Percentiles rank a stretch among this genome's conserved stretches.
Evolutionary conservation across 2,888 invertebrate species (phyloP).

Genomic region (Diarsia mendica): DNA sequence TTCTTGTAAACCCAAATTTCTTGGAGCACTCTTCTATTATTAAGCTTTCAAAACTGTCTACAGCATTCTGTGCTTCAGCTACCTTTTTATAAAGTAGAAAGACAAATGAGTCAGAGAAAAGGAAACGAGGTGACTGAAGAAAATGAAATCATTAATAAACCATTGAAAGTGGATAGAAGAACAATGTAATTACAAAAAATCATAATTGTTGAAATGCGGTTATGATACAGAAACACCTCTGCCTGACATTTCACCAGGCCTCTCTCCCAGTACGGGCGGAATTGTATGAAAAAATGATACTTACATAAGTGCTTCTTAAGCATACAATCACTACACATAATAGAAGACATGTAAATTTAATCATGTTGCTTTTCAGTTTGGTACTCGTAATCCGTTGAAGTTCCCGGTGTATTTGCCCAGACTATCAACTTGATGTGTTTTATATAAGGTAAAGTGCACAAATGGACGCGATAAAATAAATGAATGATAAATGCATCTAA

Average conservation of each 20-base stretch:
- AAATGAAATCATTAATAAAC: background rate
- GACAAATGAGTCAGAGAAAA: background rate
- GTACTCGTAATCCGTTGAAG: background rate
- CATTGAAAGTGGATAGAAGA: no score
- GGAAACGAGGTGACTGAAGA: background rate
- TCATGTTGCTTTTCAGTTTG: constrained; percentile 12
- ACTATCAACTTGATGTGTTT: background rate
- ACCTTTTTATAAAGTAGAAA: background rate
- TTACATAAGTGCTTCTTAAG: background rate
- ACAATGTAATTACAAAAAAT: background rate
- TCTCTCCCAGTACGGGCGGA: background rate
- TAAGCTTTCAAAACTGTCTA: background rate
- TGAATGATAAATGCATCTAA: background rate
- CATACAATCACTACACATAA: constrained; percentile 1
- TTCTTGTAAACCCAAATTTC: background rate
- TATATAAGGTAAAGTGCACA: constrained; percentile 6
- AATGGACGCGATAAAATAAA: background rate
- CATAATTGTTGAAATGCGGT: no score
- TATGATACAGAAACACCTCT: background rate
- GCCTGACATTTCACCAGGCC: background rate
- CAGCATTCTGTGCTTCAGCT: background rate
- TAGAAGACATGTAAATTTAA: background rate
- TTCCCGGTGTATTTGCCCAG: background rate
- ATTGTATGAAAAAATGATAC: background rate
- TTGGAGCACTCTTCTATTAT: background rate